Evolutionary conservation across 1,140 invertebrate genomes (phyloP).

Genomic region (Drosophila oshimai): DNA sequence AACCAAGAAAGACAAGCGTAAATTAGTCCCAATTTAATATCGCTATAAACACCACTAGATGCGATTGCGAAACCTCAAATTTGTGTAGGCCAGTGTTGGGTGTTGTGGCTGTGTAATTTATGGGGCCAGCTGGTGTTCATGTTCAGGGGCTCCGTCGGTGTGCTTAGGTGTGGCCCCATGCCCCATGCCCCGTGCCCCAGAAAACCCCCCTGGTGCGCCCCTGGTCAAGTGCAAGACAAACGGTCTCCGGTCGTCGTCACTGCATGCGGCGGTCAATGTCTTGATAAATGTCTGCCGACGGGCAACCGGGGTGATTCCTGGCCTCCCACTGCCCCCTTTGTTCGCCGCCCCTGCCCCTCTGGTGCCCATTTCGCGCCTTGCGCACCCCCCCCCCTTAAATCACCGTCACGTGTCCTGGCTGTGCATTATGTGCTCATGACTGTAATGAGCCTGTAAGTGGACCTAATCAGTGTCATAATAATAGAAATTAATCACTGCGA

Average conservation of each 20-base stretch:
- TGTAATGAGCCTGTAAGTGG: constrained; percentile 80
- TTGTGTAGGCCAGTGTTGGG: constrained; percentile 26
- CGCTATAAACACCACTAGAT: not conserved
- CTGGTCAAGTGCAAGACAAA: constrained; percentile 78
- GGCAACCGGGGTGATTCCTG: constrained; percentile 15
- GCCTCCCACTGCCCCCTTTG: not conserved
- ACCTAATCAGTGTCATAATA: constrained; percentile 80
- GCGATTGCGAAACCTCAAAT: constrained; percentile 7
- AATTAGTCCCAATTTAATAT: no score
- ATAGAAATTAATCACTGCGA: constrained; percentile 74
- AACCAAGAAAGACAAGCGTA: no score
- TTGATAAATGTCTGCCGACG: constrained; percentile 62
- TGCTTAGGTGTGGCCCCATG: constrained; percentile 26
- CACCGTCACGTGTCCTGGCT: constrained; percentile 45
- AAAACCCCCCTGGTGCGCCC: constrained; percentile 1
- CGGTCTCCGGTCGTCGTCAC: constrained; percentile 54
- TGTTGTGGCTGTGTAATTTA: constrained; percentile 27
- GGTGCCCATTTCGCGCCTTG: not conserved
- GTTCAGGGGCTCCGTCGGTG: constrained; percentile 29
- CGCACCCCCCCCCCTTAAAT: no score
- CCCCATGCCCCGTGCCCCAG: not conserved
- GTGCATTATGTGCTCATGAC: constrained; percentile 69
- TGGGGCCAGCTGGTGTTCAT: constrained; percentile 47
- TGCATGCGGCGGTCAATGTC: constrained; percentile 76
- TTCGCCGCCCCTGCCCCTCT: not conserved